Evolutionary conservation across 2,113 vertebrate species (phyloP).

Genomic region (Anhinga anhinga): DNA sequence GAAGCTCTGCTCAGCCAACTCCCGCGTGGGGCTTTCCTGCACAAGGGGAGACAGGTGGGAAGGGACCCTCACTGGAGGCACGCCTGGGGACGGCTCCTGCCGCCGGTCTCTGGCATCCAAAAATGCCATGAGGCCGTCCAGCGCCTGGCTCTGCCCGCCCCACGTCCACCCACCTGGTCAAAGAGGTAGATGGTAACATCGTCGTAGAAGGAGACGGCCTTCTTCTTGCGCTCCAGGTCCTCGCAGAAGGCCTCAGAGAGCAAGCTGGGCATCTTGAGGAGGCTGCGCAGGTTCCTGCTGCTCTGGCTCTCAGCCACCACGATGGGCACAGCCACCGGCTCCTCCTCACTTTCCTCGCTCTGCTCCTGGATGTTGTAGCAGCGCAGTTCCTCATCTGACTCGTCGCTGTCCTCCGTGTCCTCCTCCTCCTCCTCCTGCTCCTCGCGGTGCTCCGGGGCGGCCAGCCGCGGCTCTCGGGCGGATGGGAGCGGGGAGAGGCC

Average conservation of each 20-base stretch:
- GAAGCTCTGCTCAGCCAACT: constrained; percentile 84
- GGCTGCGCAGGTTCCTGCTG: constrained; percentile 84
- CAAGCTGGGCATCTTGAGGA: constrained; percentile 90
- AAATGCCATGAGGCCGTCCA: fast-evolving
- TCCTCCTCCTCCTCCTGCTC: constrained; percentile 83
- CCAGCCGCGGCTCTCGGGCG: background rate
- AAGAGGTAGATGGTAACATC: constrained; percentile 98
- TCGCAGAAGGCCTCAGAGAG: constrained; percentile 84
- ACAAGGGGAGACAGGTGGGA: background rate
- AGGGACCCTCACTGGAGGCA: background rate
- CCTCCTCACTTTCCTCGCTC: constrained; percentile 93
- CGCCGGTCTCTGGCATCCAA: fast-evolving
- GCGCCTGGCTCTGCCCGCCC: fast-evolving
- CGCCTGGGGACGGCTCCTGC: background rate
- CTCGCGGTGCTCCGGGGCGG: constrained; percentile 32
- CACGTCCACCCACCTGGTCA: constrained; percentile 82
- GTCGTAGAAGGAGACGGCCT: constrained; percentile 95
- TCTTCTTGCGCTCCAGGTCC: constrained; percentile 92
- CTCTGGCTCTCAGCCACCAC: constrained; percentile 91
- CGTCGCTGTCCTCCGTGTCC: constrained; percentile 89
- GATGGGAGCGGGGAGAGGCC: constrained; percentile 3
- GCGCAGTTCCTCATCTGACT: constrained; percentile 89
- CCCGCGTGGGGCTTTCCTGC: constrained; percentile 94
- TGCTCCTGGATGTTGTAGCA: constrained; percentile 86
- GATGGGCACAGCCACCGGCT: constrained; percentile 81